phyloP scores from a whole-genome alignment of 2,113 vertebrate genomes.

The Vidua macroura region DNA sequence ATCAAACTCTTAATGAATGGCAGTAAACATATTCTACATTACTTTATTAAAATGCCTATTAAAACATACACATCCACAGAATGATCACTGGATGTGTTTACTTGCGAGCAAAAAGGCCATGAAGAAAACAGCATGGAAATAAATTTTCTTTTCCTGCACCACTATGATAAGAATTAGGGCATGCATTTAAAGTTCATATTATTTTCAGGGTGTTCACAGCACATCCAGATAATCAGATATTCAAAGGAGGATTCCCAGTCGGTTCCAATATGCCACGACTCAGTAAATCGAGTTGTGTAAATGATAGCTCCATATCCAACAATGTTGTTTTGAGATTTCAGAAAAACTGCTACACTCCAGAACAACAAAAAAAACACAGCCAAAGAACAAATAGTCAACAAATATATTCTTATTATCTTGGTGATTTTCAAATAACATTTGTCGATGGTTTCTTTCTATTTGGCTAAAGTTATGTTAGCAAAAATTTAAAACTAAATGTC shows the following conservation, averaged over 20 bases:
- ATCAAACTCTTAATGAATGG: constrained; percentile 64
- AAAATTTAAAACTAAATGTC: background rate
- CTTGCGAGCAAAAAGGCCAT: constrained; percentile 35
- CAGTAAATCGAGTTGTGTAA: background rate
- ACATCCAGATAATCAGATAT: constrained; percentile 60
- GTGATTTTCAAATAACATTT: background rate
- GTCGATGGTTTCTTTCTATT: fast-evolving
- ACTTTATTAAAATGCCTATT: constrained; percentile 66
- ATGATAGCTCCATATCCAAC: background rate
- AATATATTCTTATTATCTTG: background rate
- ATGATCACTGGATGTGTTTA: constrained; percentile 59
- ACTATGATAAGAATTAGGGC: constrained; percentile 61
- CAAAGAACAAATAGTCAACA: background rate
- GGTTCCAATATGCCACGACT: background rate
- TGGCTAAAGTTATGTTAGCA: background rate
- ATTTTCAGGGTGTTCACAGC: constrained; percentile 37
- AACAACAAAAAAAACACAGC: background rate
- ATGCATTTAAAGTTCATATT: constrained; percentile 47
- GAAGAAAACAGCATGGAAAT: constrained; percentile 59
- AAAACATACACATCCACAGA: constrained; percentile 54
- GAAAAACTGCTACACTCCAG: background rate
- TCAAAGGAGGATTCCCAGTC: constrained; percentile 19
- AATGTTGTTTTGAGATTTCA: background rate
- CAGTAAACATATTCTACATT: constrained; percentile 62
- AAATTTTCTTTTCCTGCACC: constrained; percentile 52